A percentile compares a stretch with the other conserved stretches of the same genome.
Evolutionary conservation across 2,113 vertebrate genomes (phyloP).

Genomic region (Addax nasomaculatus): DNA sequence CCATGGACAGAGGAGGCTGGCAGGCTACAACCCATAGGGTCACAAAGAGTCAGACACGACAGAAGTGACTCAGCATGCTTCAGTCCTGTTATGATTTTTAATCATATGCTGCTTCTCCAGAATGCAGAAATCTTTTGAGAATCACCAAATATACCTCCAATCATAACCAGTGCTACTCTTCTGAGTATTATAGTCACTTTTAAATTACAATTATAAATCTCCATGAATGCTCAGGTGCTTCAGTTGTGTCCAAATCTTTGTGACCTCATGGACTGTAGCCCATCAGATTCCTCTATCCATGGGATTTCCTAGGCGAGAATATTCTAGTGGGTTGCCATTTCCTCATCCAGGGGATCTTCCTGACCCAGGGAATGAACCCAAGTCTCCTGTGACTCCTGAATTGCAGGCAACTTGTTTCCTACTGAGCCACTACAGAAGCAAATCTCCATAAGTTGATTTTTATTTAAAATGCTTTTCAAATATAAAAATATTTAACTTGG

Average conservation of each 20-base stretch:
- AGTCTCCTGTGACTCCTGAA: background rate
- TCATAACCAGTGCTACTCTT: background rate
- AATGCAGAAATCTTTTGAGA: background rate
- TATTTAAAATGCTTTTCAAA: background rate
- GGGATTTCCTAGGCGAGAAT: accelerated
- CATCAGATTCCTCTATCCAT: background rate
- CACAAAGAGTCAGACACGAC: background rate
- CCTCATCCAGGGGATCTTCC: background rate
- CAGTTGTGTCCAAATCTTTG: background rate
- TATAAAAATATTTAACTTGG: background rate
- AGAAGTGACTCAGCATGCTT: background rate
- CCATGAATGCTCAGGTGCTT: background rate
- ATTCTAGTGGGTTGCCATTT: background rate
- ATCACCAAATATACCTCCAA: background rate
- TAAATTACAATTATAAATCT: background rate
- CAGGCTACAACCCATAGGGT: background rate
- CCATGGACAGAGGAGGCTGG: background rate
- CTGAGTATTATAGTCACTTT: background rate
- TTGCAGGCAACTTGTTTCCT: background rate
- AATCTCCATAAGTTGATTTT: background rate
- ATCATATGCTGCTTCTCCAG: background rate
- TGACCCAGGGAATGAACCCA: background rate
- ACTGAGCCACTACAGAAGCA: background rate
- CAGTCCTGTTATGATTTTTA: background rate
- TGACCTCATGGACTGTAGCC: background rate